These are phyloP conservation scores for Dioctria linearis DNA, from an alignment of 2,888 invertebrate genomes.

Conservation along the genomic window DNA sequence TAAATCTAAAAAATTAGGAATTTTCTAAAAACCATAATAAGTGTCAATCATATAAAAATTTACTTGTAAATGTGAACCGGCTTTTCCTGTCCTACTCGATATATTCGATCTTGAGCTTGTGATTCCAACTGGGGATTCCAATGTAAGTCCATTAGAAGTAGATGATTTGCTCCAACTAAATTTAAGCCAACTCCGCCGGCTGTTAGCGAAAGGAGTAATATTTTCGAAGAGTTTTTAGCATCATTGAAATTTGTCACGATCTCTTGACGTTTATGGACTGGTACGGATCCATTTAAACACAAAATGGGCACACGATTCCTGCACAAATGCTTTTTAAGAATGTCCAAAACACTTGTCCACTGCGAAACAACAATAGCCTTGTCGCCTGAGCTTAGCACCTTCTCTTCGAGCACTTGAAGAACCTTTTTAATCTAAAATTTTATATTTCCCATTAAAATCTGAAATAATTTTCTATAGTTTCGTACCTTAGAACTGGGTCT, in stretches of 20 bases:
- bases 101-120: slow-evolving; percentile 95
- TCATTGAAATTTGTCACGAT: slow-evolving; percentile 83
- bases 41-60: slow-evolving; percentile 60
- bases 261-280: slow-evolving; percentile 80
- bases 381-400: slow-evolving; percentile 74
- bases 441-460: not conserved
- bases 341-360: slow-evolving; percentile 87
- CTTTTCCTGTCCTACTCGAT: slow-evolving; percentile 90
- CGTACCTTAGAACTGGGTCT: slow-evolving; percentile 71
- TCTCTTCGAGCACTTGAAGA: slow-evolving; percentile 63
- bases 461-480: not conserved
- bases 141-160: slow-evolving; percentile 91
- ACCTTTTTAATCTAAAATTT: slow-evolving; percentile 72
- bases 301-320: slow-evolving; percentile 73
- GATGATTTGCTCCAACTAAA: slow-evolving; percentile 91
- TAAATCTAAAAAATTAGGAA: slow-evolving; percentile 73
- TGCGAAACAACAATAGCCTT: slow-evolving; percentile 93
- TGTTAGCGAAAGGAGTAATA: slow-evolving; percentile 88
- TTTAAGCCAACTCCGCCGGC: slow-evolving; percentile 97
- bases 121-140: slow-evolving; percentile 98
- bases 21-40: not conserved
- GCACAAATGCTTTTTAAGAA: slow-evolving; percentile 79
- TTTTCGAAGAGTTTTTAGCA: slow-evolving; percentile 73
- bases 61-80: slow-evolving; percentile 88
- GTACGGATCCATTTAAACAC: slow-evolving; percentile 83